These are phyloP conservation scores for Oreortyx pictus DNA, from an alignment of 2,797 vertebrate species.

Conservation along the genomic window DNA sequence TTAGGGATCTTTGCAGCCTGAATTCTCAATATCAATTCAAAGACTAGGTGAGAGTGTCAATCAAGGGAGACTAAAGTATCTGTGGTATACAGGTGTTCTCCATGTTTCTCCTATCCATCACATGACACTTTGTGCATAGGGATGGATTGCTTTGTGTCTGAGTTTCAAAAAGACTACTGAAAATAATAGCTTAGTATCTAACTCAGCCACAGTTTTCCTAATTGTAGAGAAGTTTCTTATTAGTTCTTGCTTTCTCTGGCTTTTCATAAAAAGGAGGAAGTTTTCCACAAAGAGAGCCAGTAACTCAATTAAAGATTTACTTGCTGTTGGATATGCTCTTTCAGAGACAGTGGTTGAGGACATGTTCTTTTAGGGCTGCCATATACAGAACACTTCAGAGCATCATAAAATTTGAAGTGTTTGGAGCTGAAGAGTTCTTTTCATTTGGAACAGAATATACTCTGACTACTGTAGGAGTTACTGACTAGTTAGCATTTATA, in stretches of 20 bases:
- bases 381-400: neutral
- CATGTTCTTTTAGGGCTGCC: neutral
- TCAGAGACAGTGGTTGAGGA: neutral
- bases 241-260: constrained; percentile 11
- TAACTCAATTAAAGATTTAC: neutral
- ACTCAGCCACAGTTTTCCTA: neutral
- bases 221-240: constrained; percentile 1
- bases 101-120: constrained; percentile 17
- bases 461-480: neutral
- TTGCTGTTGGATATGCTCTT: neutral
- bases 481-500: neutral
- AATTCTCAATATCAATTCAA: constrained; percentile 39
- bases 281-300: neutral
- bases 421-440: neutral
- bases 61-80: constrained; percentile 26
- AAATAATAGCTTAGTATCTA: constrained; percentile 11
- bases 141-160: neutral
- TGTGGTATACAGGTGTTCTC: constrained; percentile 40
- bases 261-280: neutral
- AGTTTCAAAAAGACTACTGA: neutral
- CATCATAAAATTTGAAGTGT: neutral
- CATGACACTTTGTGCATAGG: neutral
- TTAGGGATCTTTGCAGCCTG: constrained; percentile 38
- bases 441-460: neutral
- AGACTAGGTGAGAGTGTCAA: constrained; percentile 51